These are phyloP conservation scores for Balaenoptera acutorostrata DNA, from an alignment of 2,113 vertebrate species.

Conservation along the genomic window DNA sequence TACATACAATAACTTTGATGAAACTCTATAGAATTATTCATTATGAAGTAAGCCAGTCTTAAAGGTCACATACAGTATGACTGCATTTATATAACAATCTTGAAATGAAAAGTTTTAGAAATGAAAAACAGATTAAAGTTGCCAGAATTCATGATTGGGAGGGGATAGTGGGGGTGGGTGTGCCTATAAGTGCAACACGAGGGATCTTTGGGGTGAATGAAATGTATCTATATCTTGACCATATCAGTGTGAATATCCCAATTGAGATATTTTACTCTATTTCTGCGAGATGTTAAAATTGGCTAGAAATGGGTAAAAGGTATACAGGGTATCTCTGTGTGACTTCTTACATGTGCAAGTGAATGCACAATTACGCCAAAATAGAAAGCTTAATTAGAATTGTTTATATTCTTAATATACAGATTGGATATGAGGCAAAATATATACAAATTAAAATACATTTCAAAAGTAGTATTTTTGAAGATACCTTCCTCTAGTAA, in stretches of 20 bases:
- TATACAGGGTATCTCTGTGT: not conserved
- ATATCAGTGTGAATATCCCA: not conserved
- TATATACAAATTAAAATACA: not conserved
- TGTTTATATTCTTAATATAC: not conserved
- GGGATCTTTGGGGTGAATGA: not conserved
- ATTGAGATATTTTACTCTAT: not conserved
- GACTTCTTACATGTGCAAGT: not conserved
- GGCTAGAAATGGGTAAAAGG: not conserved
- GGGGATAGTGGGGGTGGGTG: not conserved
- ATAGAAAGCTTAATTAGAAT: not conserved
- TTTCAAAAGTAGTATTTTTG: not conserved
- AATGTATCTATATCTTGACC: not conserved
- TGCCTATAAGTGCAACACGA: not conserved
- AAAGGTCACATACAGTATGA: not conserved
- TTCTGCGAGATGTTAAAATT: not conserved
- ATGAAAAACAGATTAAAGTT: not conserved
- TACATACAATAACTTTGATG: too few relatives aligned
- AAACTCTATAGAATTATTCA: not conserved
- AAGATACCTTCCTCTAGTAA: not conserved
- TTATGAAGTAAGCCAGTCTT: not conserved
- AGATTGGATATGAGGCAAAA: not conserved
- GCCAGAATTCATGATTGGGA: not conserved
- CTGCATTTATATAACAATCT: not conserved
- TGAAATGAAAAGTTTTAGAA: not conserved
- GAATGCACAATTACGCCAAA: not conserved